Conservation (phyloP, 2,797 vertebrate species). For the Apogon talboti region DNA sequence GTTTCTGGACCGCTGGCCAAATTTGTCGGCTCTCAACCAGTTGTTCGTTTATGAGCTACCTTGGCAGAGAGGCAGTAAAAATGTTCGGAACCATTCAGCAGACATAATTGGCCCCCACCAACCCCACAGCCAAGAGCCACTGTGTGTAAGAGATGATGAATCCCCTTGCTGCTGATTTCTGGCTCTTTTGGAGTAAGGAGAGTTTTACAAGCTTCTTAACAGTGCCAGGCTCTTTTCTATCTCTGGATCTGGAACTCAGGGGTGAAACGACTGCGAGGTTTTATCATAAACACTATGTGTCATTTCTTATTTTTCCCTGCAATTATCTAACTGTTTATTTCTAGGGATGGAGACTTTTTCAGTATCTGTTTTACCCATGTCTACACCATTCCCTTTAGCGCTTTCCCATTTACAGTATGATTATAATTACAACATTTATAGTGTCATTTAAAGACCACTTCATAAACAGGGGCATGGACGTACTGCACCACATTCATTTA, state of each 20-base stretch:
- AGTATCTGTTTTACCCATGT: neutral
- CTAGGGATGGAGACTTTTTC: neutral
- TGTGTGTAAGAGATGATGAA: slow-evolving; percentile 61
- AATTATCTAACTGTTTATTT: slow-evolving; percentile 15
- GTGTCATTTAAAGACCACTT: slow-evolving; percentile 27
- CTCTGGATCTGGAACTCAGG: slow-evolving; percentile 47
- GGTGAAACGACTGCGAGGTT: slow-evolving; percentile 27
- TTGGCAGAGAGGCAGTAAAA: slow-evolving; percentile 67
- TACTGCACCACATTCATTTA: slow-evolving; percentile 2
- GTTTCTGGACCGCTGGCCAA: slow-evolving; percentile 45
- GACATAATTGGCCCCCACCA: slow-evolving; percentile 49
- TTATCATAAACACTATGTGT: slow-evolving; percentile 36
- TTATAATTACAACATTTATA: slow-evolving; percentile 22
- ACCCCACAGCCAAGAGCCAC: slow-evolving; percentile 43
- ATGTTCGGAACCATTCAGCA: slow-evolving; percentile 63
- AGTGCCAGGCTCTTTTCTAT: slow-evolving; percentile 41
- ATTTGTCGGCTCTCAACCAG: slow-evolving; percentile 54
- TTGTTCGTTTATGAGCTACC: slow-evolving; percentile 70
- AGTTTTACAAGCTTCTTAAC: slow-evolving; percentile 71
- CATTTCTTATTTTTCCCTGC: slow-evolving; percentile 5
- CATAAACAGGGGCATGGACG: slow-evolving; percentile 28
- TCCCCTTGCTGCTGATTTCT: slow-evolving; percentile 53
- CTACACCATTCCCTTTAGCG: slow-evolving; percentile 11
- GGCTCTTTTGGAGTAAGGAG: slow-evolving; percentile 43
- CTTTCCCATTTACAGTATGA: slow-evolving; percentile 36